Evolutionary conservation across 2,888 invertebrate genomes (phyloP), one percentile per base, ranked within the genome.

Genomic region (Eupeodes luniger): DNA sequence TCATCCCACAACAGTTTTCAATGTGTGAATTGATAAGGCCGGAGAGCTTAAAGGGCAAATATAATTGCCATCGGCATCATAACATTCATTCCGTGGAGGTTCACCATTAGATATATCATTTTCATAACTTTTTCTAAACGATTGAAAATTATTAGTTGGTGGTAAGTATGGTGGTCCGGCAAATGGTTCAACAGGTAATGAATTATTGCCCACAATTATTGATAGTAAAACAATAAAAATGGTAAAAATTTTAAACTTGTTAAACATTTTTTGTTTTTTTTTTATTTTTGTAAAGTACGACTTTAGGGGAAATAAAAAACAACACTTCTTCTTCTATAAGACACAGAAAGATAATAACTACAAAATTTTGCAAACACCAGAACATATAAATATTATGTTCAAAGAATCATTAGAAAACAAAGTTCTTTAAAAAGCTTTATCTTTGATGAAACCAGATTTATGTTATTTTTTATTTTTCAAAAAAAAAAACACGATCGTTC

Each of bases 1-100:
- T 70, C 7, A 70, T 14, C 70, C 70, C 3, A 55, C 44, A 11
- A 36, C 27, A 44, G 57, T 70, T 69, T 67, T 67, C 7, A 67
- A 19, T 10, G 67, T 51, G 11, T 51, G 10, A 5, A 64, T 27
- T 12, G 51, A 67, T 11, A 67, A 62, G 19, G 19, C 10, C 1
- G 19, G 19, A 5, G 5, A 19, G 5, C 5, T 11, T 1, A 16
- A 12, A 2, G 51, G 7, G 7, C 51, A 51, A 3, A 0, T 51
- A 51, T 1, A 10, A 5, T 49, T 1, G 51, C 5, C 40, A 7
- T 40, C 9, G 5, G 5, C 40, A 9, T 40, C 40, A 40, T 40
- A 5, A 40, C 40, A 40, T 1, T 1, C 5, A 40, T 40, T 9
- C 1, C 5, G 9, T 40, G 40, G 40, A 7, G 40, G 5, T 40